Base-by-base conservation (phyloP, 2,797 vertebrate genomes). In the Telmatherina bonti region DNA sequence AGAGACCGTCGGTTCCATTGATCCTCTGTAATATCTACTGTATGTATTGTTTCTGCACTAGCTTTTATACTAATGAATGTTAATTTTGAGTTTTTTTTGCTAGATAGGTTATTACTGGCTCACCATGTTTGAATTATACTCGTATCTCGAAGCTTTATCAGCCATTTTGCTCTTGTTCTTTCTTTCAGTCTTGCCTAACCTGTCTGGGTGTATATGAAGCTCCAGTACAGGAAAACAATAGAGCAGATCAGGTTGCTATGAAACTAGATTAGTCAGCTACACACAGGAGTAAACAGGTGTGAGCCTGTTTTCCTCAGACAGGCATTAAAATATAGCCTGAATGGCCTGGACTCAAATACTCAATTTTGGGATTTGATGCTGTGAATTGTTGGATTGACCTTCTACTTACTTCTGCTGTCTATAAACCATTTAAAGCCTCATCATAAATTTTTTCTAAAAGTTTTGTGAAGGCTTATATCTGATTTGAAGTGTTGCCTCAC, bases 231-330 rank as follows among this genome's bases (percentile, higher is more conserved):
- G 70, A 55, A 76, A 60, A 90, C 87, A 91, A 90, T 77, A 45
- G 68, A 71, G 30, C 20, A 20, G 61, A 86, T 92, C 82, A 24
- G 72, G 86, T 92, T 88, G 70, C 91, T 75, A 64, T 83, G 87
- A 90, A 91, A 90, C 87, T 78, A 73, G 84, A 89, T 49, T 10
- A 81, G 78, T 70, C 61, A 22, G 75, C 53, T 67, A 27, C 52
- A 79, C n/a, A 67, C 43, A 68, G 81, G 64, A 62, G 41, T 33
- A 67, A 16, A 24, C 62, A 55, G 49, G 55, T 84, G 61, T 72
- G 52, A 52, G 47, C 54, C 27, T 51, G 47, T 74, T 65, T 72
- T 36, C 59, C 33, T 58, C 29, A 29, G 24, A 62, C 45, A 1
- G 41, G 18, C 54, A 75, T 63, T 77, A 72, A 65, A n/a, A 75